A percentile compares a stretch with the other conserved stretches of the same genome.
phyloP scores from a whole-genome alignment of 2,888 invertebrate genomes.

The Rutpela maculata region DNA sequence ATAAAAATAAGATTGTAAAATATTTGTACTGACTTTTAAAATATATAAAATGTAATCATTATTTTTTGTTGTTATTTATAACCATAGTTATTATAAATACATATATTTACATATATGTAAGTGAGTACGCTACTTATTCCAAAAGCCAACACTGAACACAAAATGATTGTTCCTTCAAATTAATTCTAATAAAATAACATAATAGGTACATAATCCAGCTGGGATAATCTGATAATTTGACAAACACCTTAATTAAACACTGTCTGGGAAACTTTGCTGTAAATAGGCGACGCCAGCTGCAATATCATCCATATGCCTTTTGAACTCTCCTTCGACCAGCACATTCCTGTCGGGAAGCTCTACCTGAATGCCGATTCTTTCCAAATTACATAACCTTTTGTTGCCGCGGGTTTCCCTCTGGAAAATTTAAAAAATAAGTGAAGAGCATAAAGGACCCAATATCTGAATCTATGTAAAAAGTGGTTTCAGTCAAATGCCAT shows the following conservation, averaged over 20 bases:
- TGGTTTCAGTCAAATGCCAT: too few species aligned
- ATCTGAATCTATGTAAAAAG: too few species aligned
- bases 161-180: not conserved
- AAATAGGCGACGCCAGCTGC: slow-evolving; percentile 53
- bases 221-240: not conserved
- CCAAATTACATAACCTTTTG: slow-evolving; percentile 55
- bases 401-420: slow-evolving; percentile 56
- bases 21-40: too few species aligned
- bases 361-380: slow-evolving; percentile 39
- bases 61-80: too few species aligned
- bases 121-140: too few species aligned
- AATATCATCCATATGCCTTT: slow-evolving; percentile 57
- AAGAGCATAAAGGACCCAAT: too few species aligned
- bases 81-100: too few species aligned
- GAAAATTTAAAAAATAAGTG: slow-evolving; percentile 29
- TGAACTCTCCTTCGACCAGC: slow-evolving; percentile 53
- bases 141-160: not conserved
- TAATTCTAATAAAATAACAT: not conserved
- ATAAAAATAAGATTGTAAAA: too few species aligned
- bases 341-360: slow-evolving; percentile 49
- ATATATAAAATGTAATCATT: too few species aligned
- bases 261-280: not conserved
- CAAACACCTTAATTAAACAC: not conserved
- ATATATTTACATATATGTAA: too few species aligned
- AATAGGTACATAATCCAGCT: not conserved